Percentiles rank a stretch among this genome's conserved stretches.
Conservation (phyloP, 2,888 invertebrate genomes). For the Lydus trimaculatus region DNA sequence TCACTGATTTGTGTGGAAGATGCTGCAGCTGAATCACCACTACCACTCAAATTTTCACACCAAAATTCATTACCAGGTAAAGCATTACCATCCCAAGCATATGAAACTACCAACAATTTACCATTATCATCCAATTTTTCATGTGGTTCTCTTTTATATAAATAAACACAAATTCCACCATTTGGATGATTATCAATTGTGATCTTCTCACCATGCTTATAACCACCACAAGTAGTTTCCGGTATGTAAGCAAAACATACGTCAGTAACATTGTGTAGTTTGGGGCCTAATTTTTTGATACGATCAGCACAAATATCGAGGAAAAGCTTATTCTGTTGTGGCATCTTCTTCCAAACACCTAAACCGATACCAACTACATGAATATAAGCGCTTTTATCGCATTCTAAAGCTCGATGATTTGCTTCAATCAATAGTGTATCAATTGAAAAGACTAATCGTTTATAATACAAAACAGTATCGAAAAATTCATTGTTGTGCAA, state of each 20-base stretch:
- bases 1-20: slow-evolving; percentile 69
- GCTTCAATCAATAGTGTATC: slow-evolving; percentile 72
- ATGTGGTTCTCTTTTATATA: slow-evolving; percentile 67
- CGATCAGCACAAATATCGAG: slow-evolving; percentile 70
- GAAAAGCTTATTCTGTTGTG: slow-evolving; percentile 70
- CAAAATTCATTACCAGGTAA: slow-evolving; percentile 79
- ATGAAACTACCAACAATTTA: slow-evolving; percentile 68
- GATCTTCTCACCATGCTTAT: slow-evolving; percentile 58
- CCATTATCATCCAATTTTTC: slow-evolving; percentile 60
- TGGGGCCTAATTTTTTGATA: slow-evolving; percentile 58
- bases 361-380: slow-evolving; percentile 74
- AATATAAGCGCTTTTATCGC: slow-evolving; percentile 65
- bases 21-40: slow-evolving; percentile 71
- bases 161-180: slow-evolving; percentile 56
- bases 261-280: slow-evolving; percentile 66
- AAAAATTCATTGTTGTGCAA: slow-evolving; percentile 35
- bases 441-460: slow-evolving; percentile 65
- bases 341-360: slow-evolving; percentile 73
- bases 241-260: slow-evolving; percentile 73
- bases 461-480: slow-evolving; percentile 57
- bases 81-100: slow-evolving; percentile 78
- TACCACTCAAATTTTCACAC: slow-evolving; percentile 64
- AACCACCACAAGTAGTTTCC: slow-evolving; percentile 60
- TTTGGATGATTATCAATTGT: slow-evolving; percentile 43
- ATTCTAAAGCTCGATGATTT: slow-evolving; percentile 64